Evolutionary conservation across 2,797 vertebrate genomes (phyloP), one percentile per base, ranked within the genome.

Genomic region (Mus minutoides): DNA sequence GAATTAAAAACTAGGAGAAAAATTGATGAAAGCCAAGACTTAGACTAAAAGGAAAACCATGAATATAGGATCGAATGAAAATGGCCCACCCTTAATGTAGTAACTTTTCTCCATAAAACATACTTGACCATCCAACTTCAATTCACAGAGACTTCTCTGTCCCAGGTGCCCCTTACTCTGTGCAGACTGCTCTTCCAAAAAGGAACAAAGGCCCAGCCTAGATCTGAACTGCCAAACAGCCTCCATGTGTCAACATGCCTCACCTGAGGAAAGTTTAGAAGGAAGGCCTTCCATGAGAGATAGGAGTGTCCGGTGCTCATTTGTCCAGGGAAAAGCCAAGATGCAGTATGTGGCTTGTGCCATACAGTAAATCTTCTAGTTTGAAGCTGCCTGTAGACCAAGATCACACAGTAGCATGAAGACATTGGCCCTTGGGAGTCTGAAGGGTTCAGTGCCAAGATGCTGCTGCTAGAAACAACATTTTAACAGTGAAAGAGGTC

Each of bases 1-100:
- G 62, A 88, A 29, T 49, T 88, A 75, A 92, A 93, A 85, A 19
- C 0, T 52, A 88, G 67, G 19, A 84, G 31, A 34, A 95, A 94
- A 95, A 91, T 11, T 4, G 69, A 26, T 46, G 62, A 79, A 86
- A 87, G 34, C 49, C 26, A 78, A 91, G 34, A 1, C 22, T 52
- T 82, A 26, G 14, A 37, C 78, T 91, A 58, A 56, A 84, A 46
- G 77, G 31, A 52, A 26, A 89, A 10, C 34, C n/a, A 34, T 69
- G 26, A 31, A 6, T 21, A 62, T 11, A 91, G 34, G 78, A 84
- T 6, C 31, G 67, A n/a, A 91, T 76, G 79, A 79, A 79, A 86
- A 80, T 56, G 56, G 24, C 60, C 54, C 75, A 2, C 2, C 3
- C 69, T 91, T 16, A 87, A 43, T 60, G 40, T 31, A 17, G 71